Evolutionary conservation across 2,888 invertebrate genomes (phyloP).

Genomic region (Hetaerina titia): DNA sequence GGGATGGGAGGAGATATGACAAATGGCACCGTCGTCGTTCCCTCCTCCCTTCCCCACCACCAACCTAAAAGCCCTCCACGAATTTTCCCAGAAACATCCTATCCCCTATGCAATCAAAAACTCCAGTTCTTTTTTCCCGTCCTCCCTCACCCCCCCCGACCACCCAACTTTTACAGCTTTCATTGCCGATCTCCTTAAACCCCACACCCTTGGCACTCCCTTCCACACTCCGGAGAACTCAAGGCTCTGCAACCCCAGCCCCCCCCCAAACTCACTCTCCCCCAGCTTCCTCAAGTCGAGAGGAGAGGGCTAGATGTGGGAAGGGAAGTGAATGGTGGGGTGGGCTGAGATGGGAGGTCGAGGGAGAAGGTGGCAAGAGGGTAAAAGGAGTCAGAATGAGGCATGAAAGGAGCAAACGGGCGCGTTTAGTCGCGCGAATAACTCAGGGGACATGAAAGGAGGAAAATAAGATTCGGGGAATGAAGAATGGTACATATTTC

Average conservation of each 20-base stretch:
- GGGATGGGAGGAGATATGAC: not conserved
- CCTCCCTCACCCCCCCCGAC: not conserved
- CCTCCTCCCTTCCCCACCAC: not conserved
- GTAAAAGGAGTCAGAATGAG: not conserved
- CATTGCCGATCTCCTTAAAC: too few relatives aligned
- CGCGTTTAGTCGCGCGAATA: constrained; percentile 33
- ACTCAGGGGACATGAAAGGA: constrained; percentile 56
- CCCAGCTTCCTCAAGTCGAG: not conserved
- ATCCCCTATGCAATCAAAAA: constrained; percentile 32
- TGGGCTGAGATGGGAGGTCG: not conserved
- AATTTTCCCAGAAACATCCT: constrained; percentile 12
- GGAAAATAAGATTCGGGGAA: constrained; percentile 42
- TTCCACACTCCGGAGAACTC: not conserved
- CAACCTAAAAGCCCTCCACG: not conserved
- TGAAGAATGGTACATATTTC: constrained; percentile 58
- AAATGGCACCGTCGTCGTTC: not conserved
- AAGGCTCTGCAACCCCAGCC: not conserved
- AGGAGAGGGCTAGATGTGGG: not conserved
- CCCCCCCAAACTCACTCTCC: not conserved
- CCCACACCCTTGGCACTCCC: not conserved
- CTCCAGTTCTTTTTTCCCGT: not conserved
- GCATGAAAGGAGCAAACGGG: constrained; percentile 51
- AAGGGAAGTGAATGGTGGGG: not conserved
- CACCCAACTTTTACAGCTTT: not conserved
- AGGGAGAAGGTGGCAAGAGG: not conserved